phyloP scores from a whole-genome alignment of 37 sponge, comb jelly and placozoan species.

The Haliclona indistincta region DNA sequence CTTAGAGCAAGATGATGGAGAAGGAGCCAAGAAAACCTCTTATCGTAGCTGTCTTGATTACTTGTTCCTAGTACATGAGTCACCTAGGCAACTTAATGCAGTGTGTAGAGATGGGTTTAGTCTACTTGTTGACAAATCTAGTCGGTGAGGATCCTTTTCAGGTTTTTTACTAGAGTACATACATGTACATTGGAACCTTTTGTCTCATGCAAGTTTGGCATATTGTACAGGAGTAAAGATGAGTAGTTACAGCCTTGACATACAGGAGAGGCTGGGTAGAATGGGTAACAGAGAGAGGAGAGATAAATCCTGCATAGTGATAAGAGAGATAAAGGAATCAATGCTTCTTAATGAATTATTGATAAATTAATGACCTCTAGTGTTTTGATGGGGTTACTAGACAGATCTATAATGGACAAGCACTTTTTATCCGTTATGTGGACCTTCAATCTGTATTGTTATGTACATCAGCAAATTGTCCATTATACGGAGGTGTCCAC shows the following conservation, averaged over 20 bases:
- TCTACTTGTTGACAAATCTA: too few species aligned
- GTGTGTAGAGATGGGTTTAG: not conserved
- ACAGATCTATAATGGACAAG: too few species aligned
- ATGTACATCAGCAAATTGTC: too few species aligned
- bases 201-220: constrained; percentile 72
- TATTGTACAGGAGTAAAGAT: constrained; percentile 78
- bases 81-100: constrained; percentile 9
- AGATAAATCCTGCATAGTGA: constrained; percentile 48
- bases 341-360: not conserved
- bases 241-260: constrained; percentile 86
- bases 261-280: constrained; percentile 70
- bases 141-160: too few species aligned
- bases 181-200: too few species aligned
- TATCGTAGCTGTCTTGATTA: constrained; percentile 36
- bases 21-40: constrained; percentile 3
- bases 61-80: constrained; percentile 47
- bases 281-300: constrained; percentile 81
- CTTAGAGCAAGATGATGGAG: constrained; percentile 15
- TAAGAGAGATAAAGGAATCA: too few species aligned
- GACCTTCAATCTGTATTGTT: too few species aligned
- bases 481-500: too few species aligned
- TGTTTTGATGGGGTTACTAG: constrained; percentile 67
- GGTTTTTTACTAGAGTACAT: too few species aligned
- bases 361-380: constrained; percentile 47
- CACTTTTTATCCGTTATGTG: too few species aligned